A percentile compares a stretch with the other conserved stretches of the same genome.
These are phyloP conservation scores for Notodonta ziczac DNA, from an alignment of 2,888 invertebrate species.

Conservation along the genomic window DNA sequence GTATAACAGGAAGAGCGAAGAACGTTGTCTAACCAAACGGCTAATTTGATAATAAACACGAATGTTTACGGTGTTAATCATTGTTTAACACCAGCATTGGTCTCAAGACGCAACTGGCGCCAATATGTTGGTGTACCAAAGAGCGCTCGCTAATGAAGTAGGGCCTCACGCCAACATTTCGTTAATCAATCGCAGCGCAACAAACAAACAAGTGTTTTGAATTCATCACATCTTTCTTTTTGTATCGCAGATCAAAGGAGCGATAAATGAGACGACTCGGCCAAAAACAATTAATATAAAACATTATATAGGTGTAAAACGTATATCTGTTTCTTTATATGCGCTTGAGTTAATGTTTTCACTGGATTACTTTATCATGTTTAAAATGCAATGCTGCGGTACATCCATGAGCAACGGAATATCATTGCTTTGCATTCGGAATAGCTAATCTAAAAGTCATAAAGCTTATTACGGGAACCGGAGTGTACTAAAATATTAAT, in stretches of 20 bases:
- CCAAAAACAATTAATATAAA: background rate
- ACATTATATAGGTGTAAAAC: too few species aligned
- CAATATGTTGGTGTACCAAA: constrained; percentile 6
- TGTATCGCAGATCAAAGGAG: constrained; percentile 2
- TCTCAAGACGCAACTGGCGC: constrained; percentile 1
- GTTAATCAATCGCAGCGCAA: background rate
- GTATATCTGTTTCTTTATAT: background rate
- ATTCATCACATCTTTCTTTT: constrained; percentile 5
- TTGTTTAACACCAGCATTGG: background rate
- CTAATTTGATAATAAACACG: constrained; percentile 16
- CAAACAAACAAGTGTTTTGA: background rate
- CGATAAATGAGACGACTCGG: background rate
- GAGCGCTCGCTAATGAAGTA: constrained; percentile 2
- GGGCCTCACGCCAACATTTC: background rate
- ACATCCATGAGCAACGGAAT: background rate
- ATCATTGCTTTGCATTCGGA: background rate
- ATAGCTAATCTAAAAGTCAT: background rate
- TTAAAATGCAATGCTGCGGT: too few species aligned
- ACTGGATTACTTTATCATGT: too few species aligned
- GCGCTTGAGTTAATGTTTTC: background rate
- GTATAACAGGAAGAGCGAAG: background rate
- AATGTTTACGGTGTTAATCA: background rate
- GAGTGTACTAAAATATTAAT: background rate
- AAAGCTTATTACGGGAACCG: background rate
- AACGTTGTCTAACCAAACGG: background rate